Conservation (phyloP, 1,140 invertebrate genomes). For the Parapsyche elsis region DNA sequence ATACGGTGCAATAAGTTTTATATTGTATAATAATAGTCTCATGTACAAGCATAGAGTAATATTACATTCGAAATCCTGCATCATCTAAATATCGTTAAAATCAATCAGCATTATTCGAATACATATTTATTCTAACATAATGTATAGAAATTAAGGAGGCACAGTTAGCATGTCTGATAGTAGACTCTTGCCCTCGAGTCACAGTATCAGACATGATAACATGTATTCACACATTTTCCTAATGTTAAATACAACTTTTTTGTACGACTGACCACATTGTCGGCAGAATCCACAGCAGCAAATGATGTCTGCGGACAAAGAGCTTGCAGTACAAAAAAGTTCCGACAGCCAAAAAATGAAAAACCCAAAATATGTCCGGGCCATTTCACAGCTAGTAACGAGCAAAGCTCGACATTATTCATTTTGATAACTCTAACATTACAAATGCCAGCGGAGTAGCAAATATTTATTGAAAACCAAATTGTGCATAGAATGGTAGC, state of each 20-base stretch:
- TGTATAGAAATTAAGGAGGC: constrained; percentile 54
- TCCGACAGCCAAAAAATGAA: constrained; percentile 30
- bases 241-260: constrained; percentile 38
- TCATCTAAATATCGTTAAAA: constrained; percentile 56
- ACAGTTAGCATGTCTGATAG: constrained; percentile 18
- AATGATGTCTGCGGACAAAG: constrained; percentile 9
- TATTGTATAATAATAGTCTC: constrained; percentile 57
- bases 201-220: constrained; percentile 8
- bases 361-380: constrained; percentile 32
- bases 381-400: constrained; percentile 31
- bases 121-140: constrained; percentile 56
- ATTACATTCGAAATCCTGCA: constrained; percentile 56
- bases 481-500: constrained; percentile 53
- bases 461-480: constrained; percentile 49
- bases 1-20: constrained; percentile 56
- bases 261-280: not conserved
- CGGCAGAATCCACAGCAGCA: constrained; percentile 14
- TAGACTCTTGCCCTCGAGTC: not conserved
- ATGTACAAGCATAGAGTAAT: constrained; percentile 56
- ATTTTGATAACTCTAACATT: constrained; percentile 47
- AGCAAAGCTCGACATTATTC: constrained; percentile 37
- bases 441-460: constrained; percentile 54
- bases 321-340: constrained; percentile 3
- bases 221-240: constrained; percentile 38
- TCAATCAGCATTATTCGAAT: constrained; percentile 54